These are phyloP conservation scores for Athetis lepigone DNA, from an alignment of 2,888 invertebrate species.

Conservation along the genomic window DNA sequence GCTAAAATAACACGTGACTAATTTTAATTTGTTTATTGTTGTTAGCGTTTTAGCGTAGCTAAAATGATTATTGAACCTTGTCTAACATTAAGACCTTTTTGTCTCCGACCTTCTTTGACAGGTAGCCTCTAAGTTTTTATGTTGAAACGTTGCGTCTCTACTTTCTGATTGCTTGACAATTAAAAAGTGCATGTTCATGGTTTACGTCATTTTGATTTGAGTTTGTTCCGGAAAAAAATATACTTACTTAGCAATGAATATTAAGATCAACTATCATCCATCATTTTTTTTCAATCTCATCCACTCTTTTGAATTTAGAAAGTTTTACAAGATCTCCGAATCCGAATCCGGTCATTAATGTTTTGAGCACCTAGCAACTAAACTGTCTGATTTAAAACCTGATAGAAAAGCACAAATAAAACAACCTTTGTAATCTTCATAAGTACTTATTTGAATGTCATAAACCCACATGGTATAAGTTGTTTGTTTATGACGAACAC, in stretches of 20 bases:
- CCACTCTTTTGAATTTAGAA: not conserved
- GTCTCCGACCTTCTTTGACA: too few species aligned
- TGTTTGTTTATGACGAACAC: slow-evolving; percentile 67
- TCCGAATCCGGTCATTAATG: not conserved
- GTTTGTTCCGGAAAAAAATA: not conserved
- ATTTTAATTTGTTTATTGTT: too few species aligned
- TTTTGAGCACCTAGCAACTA: not conserved
- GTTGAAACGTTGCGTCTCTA: not conserved
- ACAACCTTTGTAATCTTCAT: slow-evolving; percentile 50
- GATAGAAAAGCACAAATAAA: slow-evolving; percentile 12
- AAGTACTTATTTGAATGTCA: slow-evolving; percentile 58
- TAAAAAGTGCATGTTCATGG: too few species aligned
- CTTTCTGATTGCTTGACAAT: too few species aligned
- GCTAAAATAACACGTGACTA: too few species aligned
- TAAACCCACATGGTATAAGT: slow-evolving; percentile 66
- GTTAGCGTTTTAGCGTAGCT: too few species aligned
- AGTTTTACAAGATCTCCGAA: not conserved
- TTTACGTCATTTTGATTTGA: too few species aligned
- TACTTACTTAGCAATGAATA: not conserved
- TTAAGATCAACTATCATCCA: not conserved
- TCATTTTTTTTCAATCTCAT: not conserved
- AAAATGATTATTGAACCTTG: too few species aligned
- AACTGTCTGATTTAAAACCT: not conserved
- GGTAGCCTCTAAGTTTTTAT: too few species aligned
- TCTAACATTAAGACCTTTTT: too few species aligned